Percentiles rank a stretch among this genome's conserved stretches.
These are phyloP conservation scores for Liasis olivaceus DNA, from an alignment of 2,797 vertebrate species.

Conservation along the genomic window DNA sequence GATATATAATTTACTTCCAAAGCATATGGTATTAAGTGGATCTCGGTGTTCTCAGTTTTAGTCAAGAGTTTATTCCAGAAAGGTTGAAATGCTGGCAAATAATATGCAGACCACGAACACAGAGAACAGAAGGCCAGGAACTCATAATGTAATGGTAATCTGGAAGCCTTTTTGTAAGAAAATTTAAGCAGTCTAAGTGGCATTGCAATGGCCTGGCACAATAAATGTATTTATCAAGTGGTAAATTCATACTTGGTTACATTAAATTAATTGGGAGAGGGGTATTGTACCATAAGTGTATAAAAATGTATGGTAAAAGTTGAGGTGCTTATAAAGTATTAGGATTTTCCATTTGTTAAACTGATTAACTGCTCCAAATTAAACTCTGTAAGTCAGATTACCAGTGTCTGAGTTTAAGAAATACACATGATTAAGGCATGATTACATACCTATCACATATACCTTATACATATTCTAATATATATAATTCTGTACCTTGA, in stretches of 20 bases:
- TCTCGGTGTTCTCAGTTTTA: neutral
- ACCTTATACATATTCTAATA: too few relatives aligned
- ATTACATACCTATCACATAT: neutral
- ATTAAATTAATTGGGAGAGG: too few relatives aligned
- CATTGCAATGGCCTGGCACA: neutral
- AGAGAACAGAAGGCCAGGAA: neutral
- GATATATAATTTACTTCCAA: neutral
- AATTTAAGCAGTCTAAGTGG: neutral
- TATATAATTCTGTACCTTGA: neutral
- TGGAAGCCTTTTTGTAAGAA: accelerated
- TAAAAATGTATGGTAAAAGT: too few relatives aligned
- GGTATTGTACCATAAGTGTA: too few relatives aligned
- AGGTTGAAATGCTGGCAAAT: neutral
- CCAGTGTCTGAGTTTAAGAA: neutral
- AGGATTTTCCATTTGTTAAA: too few relatives aligned
- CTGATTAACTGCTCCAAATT: neutral
- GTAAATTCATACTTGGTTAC: too few relatives aligned
- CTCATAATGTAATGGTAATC: neutral
- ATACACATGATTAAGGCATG: neutral
- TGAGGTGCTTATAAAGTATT: too few relatives aligned
- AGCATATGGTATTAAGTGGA: neutral
- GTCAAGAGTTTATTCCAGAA: neutral
- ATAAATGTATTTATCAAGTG: neutral
- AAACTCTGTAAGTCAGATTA: neutral
- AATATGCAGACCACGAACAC: neutral